Evolutionary conservation across 2,113 vertebrate genomes (phyloP).

Genomic region (Morone saxatilis): DNA sequence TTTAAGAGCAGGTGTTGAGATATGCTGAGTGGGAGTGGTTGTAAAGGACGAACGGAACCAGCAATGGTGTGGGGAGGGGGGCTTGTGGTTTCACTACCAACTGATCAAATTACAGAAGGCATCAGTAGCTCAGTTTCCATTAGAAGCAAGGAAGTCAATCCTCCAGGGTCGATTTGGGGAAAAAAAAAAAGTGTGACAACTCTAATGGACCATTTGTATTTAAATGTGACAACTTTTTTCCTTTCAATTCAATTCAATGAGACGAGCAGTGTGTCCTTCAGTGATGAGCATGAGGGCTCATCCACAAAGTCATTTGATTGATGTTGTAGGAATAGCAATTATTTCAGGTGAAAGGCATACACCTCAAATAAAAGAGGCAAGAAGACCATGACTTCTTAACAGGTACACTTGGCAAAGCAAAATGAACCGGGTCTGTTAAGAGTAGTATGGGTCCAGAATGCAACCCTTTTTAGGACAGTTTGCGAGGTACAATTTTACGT

Average conservation of each 20-base stretch:
- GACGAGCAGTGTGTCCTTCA: constrained; percentile 6
- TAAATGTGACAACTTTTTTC: constrained; percentile 64
- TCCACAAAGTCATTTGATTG: constrained; percentile 54
- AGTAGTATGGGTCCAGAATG: not conserved
- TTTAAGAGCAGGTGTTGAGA: constrained; percentile 84
- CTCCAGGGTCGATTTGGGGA: constrained; percentile 57
- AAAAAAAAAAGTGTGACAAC: constrained; percentile 53
- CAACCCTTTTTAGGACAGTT: too few relatives aligned
- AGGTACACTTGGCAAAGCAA: not conserved
- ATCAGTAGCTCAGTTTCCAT: constrained; percentile 75
- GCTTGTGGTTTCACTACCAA: constrained; percentile 72
- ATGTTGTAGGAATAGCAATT: constrained; percentile 10
- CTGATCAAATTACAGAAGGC: constrained; percentile 80
- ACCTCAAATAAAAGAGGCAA: constrained; percentile 15
- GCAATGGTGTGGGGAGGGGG: constrained; percentile 46
- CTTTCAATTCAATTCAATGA: constrained; percentile 56
- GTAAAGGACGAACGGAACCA: constrained; percentile 57
- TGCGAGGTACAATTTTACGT: too few relatives aligned
- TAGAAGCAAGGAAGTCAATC: constrained; percentile 68
- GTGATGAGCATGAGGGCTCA: constrained; percentile 19
- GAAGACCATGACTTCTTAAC: not conserved
- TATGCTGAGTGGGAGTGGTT: constrained; percentile 74
- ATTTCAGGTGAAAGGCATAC: constrained; percentile 11
- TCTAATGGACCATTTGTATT: constrained; percentile 73
- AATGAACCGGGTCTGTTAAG: not conserved